These are phyloP conservation scores for Lacanobia oleracea DNA, from an alignment of 2,888 invertebrate species.

Conservation along the genomic window DNA sequence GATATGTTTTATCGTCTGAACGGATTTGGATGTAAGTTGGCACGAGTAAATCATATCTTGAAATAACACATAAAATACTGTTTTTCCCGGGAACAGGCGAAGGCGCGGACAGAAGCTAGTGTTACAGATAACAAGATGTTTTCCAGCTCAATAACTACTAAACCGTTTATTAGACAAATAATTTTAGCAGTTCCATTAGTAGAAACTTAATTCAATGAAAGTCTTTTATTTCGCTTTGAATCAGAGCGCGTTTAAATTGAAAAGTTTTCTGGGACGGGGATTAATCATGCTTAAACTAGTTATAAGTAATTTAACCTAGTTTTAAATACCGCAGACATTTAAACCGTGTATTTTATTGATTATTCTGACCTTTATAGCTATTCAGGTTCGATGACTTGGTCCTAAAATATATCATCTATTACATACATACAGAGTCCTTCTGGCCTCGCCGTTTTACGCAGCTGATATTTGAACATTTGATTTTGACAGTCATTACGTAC, in stretches of 20 bases:
- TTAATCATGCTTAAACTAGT: slow-evolving; percentile 37
- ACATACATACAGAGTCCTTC: too few relatives aligned
- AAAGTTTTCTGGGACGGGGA: slow-evolving; percentile 36
- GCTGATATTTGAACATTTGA: too few relatives aligned
- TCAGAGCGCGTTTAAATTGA: slow-evolving; percentile 21
- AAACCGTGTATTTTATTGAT: not conserved
- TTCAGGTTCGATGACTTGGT: not conserved
- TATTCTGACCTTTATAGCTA: slow-evolving; percentile 5
- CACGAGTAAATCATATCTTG: too few relatives aligned
- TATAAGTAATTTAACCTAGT: slow-evolving; percentile 37
- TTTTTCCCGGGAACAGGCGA: too few relatives aligned
- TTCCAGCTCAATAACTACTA: not conserved
- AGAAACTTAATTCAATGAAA: slow-evolving; percentile 29
- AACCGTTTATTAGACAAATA: not conserved
- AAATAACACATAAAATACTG: too few relatives aligned
- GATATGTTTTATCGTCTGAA: too few relatives aligned
- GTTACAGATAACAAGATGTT: too few relatives aligned
- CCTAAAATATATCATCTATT: not conserved
- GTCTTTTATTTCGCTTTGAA: slow-evolving; percentile 31
- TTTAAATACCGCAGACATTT: slow-evolving; percentile 28
- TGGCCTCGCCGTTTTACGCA: too few relatives aligned
- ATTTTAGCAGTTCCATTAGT: slow-evolving; percentile 22
- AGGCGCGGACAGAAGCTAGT: too few relatives aligned
- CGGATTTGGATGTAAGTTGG: too few relatives aligned
- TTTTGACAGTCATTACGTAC: too few relatives aligned